Evolutionary conservation across 2,888 invertebrate species (phyloP).

Genomic region (Lasioglossum lativentre): DNA sequence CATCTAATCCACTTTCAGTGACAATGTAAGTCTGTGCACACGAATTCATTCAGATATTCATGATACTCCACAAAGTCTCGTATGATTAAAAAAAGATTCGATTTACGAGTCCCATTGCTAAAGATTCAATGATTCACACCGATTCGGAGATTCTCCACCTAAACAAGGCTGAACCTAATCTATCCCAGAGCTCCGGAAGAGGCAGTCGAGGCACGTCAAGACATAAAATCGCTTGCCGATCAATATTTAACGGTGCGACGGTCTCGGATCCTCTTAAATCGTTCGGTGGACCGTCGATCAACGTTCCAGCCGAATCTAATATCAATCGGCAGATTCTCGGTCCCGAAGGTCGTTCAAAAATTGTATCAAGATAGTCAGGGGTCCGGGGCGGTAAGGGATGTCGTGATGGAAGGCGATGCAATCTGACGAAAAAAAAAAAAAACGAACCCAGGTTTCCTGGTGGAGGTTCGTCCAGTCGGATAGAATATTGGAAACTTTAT

Average conservation of each 20-base stretch:
- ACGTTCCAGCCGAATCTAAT: conserved; percentile 15
- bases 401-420: conserved; percentile 12
- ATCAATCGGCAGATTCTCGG: conserved; percentile 27
- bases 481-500: conserved; percentile 79
- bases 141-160: background rate
- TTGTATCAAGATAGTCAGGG: conserved; percentile 16
- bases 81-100: background rate
- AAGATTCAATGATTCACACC: background rate
- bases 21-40: background rate
- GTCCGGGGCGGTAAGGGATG: no score
- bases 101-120: background rate
- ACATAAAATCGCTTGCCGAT: background rate
- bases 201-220: background rate
- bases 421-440: conserved; percentile 25
- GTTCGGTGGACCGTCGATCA: background rate
- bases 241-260: background rate
- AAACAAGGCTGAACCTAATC: background rate
- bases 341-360: background rate
- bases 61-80: background rate
- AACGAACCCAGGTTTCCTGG: conserved; percentile 24
- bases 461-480: conserved; percentile 53
- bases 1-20: background rate
- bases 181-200: background rate
- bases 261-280: background rate
- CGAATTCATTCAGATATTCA: no score